Evolutionary conservation across 2,113 vertebrate genomes (phyloP).

Genomic region (Plecturocebus donacophilus): DNA sequence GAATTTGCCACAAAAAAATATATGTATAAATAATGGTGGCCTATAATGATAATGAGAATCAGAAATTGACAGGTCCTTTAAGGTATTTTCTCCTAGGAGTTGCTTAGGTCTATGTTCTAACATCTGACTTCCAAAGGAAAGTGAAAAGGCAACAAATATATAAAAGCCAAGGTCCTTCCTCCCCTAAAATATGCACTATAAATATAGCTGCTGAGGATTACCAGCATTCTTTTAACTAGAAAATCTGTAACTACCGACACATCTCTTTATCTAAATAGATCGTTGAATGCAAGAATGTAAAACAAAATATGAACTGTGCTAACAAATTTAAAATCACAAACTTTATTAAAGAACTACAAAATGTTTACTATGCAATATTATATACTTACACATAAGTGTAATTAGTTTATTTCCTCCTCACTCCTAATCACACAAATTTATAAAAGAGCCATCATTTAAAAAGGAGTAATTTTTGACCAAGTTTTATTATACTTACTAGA

Average conservation of each 20-base stretch:
- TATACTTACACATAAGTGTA: not conserved
- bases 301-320: constrained; percentile 12
- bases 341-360: not conserved
- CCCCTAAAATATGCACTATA: not conserved
- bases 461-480: not conserved
- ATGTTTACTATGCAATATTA: not conserved
- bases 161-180: not conserved
- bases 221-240: not conserved
- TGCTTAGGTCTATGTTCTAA: constrained; percentile 3
- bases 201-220: not conserved
- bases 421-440: not conserved
- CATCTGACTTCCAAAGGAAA: not conserved
- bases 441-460: constrained; percentile 23
- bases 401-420: not conserved
- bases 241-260: not conserved
- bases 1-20: constrained; percentile 6
- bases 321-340: constrained; percentile 31
- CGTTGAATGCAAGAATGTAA: not conserved
- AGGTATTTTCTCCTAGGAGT: not conserved
- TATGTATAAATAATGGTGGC: not conserved
- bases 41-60: not conserved
- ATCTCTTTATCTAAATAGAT: not conserved
- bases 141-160: not conserved
- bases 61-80: not conserved
- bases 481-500: constrained; percentile 12